These are phyloP conservation scores for Capromys pilorides DNA, from an alignment of 2,797 vertebrate genomes.

Conservation along the genomic window DNA sequence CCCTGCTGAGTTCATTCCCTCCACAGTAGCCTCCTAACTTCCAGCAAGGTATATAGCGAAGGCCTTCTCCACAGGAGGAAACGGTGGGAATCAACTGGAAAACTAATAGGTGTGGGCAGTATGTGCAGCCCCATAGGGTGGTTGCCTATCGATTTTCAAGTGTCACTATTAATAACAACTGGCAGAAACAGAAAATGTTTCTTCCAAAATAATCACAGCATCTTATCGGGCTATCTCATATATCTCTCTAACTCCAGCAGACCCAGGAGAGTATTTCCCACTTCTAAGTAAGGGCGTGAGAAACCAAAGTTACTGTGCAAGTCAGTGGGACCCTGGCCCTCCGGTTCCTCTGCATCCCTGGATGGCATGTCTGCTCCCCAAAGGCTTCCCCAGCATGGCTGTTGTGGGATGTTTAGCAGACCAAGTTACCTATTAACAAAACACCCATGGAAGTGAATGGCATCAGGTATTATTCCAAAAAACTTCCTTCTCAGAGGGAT, in stretches of 20 bases:
- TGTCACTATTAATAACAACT: conserved; percentile 70
- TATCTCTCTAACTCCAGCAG: background rate
- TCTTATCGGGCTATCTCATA: conserved; percentile 38
- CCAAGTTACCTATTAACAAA: conserved; percentile 34
- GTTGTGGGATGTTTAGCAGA: conserved; percentile 1
- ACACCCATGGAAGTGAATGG: background rate
- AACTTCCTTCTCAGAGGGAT: background rate
- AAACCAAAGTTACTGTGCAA: background rate
- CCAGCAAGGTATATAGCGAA: background rate
- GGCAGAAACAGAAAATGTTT: conserved; percentile 61
- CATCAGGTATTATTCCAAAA: background rate
- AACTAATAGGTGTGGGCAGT: conserved; percentile 32
- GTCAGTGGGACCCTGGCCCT: background rate
- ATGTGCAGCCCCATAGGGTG: conserved; percentile 21
- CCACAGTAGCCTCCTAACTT: background rate
- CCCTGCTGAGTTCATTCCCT: background rate
- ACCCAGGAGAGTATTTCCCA: background rate
- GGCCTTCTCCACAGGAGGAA: conserved; percentile 22
- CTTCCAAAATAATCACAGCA: conserved; percentile 55
- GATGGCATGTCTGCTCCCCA: background rate
- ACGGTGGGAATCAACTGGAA: conserved; percentile 63
- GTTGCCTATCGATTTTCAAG: conserved; percentile 62
- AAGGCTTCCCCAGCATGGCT: background rate
- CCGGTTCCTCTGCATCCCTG: background rate
- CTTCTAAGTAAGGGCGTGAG: conserved; percentile 9